Conservation (phyloP, 2,797 vertebrate species). For the Chaetodon trifasciatus region DNA sequence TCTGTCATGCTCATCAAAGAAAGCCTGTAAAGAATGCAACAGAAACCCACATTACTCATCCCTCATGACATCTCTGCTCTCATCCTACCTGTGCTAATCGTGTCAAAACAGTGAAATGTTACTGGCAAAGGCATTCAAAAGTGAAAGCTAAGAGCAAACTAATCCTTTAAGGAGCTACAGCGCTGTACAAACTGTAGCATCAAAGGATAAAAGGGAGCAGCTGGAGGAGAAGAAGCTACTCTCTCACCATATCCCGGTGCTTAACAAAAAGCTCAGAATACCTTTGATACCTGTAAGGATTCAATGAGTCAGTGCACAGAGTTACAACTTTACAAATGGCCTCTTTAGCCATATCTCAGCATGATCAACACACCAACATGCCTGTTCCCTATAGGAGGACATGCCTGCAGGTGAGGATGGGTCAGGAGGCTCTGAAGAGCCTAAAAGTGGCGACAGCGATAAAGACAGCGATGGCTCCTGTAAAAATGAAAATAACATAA, state of each 20-base stretch:
- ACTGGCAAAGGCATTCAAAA: neutral
- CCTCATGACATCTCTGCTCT: neutral
- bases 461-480: conserved; percentile 76
- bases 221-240: neutral
- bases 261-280: neutral
- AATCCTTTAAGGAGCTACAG: neutral
- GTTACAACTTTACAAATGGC: neutral
- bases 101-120: neutral
- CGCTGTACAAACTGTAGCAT: neutral
- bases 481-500: conserved; percentile 56
- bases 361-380: neutral
- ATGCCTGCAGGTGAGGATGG: conserved; percentile 56
- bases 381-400: conserved; percentile 51
- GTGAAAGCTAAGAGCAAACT: neutral
- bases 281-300: conserved; percentile 10
- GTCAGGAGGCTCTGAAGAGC: conserved; percentile 66
- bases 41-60: neutral
- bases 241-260: neutral
- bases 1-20: neutral
- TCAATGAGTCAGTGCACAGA: neutral
- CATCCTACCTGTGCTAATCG: neutral
- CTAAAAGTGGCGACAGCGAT: conserved; percentile 52
- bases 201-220: neutral
- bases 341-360: neutral
- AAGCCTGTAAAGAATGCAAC: neutral